phyloP scores from a whole-genome alignment of 2,113 vertebrate genomes.

The Myotis davidii region DNA sequence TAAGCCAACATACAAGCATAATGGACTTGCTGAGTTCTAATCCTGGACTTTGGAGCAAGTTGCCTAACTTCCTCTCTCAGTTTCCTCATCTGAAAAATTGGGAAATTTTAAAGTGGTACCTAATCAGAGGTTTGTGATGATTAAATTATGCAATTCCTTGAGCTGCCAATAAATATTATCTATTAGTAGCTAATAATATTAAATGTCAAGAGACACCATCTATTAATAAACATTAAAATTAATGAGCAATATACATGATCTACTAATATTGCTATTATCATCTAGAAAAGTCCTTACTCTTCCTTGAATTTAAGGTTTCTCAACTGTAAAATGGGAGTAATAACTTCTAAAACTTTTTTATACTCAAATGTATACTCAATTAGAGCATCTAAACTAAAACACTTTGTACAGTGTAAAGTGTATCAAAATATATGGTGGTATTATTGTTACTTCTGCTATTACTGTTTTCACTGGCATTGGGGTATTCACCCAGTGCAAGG shows the following conservation, averaged over 20 bases:
- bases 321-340: neutral
- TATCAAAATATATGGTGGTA: neutral
- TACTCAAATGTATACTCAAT: neutral
- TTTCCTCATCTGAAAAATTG: conserved; percentile 4
- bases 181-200: neutral
- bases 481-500: neutral
- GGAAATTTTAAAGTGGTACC: neutral
- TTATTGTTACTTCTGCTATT: neutral
- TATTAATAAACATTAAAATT: neutral
- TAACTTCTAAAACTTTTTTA: conserved; percentile 1
- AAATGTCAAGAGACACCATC: neutral
- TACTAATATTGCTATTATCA: neutral
- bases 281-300: neutral
- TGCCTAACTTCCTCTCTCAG: neutral
- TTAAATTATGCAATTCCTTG: neutral
- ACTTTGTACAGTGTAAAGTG: neutral
- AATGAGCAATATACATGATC: neutral
- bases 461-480: neutral
- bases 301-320: conserved; percentile 41
- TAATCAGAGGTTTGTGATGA: neutral
- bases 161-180: neutral
- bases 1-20: neutral
- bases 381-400: neutral
- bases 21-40: neutral
- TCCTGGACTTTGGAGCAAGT: neutral